Conservation (phyloP, 2,113 vertebrate species). For the Chionomys nivalis region DNA sequence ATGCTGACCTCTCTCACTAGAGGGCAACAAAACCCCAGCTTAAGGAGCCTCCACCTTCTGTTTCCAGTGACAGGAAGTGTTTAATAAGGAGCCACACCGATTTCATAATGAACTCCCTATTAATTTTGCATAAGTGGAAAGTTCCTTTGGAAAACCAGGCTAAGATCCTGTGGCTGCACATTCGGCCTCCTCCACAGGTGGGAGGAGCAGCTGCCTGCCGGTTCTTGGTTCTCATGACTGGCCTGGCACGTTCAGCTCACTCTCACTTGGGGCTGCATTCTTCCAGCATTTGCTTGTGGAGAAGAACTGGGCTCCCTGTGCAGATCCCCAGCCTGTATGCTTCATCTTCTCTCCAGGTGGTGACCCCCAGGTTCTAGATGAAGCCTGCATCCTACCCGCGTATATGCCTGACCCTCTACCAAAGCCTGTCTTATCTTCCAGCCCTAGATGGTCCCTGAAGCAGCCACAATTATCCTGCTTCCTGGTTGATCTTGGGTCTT, state of each 20-base stretch:
- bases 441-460: background rate
- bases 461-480: background rate
- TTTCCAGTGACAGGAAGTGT: slow-evolving; percentile 80
- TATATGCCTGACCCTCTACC: background rate
- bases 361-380: background rate
- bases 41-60: slow-evolving; percentile 83
- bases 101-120: slow-evolving; percentile 79
- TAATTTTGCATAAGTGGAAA: slow-evolving; percentile 79
- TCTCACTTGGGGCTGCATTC: background rate
- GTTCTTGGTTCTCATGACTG: rapidly evolving
- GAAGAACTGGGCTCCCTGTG: background rate
- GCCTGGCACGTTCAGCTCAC: background rate
- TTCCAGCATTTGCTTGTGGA: background rate
- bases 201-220: background rate
- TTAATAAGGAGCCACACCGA: slow-evolving; percentile 77
- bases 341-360: background rate
- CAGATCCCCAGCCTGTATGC: background rate
- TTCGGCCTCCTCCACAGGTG: slow-evolving; percentile 34
- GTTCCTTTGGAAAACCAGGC: slow-evolving; percentile 73
- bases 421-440: background rate
- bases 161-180: slow-evolving; percentile 60
- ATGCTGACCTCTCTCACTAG: slow-evolving; percentile 91
- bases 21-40: slow-evolving; percentile 88
- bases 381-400: slow-evolving; percentile 47
- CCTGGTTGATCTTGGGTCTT: background rate